phyloP scores from a whole-genome alignment of 2,113 vertebrate species.

The Glaucidium brasilianum region DNA sequence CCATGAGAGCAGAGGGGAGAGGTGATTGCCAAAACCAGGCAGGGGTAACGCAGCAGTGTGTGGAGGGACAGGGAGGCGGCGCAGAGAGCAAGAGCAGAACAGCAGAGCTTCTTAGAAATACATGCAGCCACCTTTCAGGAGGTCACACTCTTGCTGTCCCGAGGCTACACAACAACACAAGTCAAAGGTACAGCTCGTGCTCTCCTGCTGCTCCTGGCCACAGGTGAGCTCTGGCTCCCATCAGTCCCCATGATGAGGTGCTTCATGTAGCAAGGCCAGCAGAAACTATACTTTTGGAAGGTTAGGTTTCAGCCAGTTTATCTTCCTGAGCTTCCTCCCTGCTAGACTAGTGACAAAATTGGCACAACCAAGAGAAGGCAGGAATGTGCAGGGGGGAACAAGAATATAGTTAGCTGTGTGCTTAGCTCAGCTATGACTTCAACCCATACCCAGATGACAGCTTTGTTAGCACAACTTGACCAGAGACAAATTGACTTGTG shows the following conservation, averaged over 20 bases:
- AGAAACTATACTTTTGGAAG: neutral
- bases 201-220: neutral
- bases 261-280: neutral
- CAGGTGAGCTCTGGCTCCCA: neutral
- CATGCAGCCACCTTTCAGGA: neutral
- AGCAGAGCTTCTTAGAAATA: neutral
- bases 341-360: neutral
- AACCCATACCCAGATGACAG: neutral
- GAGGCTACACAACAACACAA: neutral
- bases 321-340: neutral
- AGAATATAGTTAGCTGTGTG: neutral
- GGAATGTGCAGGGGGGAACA: neutral
- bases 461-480: neutral
- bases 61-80: neutral
- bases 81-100: neutral
- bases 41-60: rapidly evolving
- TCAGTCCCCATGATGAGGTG: neutral
- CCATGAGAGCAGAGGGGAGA: neutral
- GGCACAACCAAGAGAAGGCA: neutral
- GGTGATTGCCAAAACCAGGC: neutral
- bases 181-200: rapidly evolving
- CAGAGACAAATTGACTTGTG: neutral
- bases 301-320: neutral
- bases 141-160: neutral
- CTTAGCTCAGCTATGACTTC: neutral